Evolutionary conservation across 30 jellyfish, hydroid and myxozoan genomes (phyloP).

Genomic region (Chrysaora quinquecirrha): DNA sequence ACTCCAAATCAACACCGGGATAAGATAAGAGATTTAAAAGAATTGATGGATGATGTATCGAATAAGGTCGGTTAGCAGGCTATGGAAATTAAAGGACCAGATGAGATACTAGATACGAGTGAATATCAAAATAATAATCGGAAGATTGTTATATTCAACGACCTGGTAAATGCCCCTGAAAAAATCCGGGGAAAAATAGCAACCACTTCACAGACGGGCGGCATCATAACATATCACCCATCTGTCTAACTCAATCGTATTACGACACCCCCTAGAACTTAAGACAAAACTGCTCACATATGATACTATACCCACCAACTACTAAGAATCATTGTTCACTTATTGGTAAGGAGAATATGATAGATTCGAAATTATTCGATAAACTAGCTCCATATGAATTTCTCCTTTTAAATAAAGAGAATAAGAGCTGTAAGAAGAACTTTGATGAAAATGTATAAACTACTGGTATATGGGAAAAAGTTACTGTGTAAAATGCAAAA

Average conservation of each 20-base stretch:
- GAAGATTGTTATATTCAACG: slow-evolving; percentile 4
- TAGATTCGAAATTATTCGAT: slow-evolving; percentile 6
- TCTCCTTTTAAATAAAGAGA: slow-evolving; percentile 16
- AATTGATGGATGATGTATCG: slow-evolving; percentile 31
- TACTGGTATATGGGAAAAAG: slow-evolving; percentile 26
- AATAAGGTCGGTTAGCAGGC: slow-evolving; percentile 16
- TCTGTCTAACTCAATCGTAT: slow-evolving; percentile 20
- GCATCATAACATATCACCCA: slow-evolving; percentile 31
- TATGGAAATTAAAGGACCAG: slow-evolving; percentile 12
- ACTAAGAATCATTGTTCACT: slow-evolving; percentile 30
- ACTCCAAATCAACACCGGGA: slow-evolving; percentile 22
- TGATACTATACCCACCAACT: slow-evolving; percentile 52
- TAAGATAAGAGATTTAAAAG: slow-evolving; percentile 5
- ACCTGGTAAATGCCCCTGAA: slow-evolving; percentile 34
- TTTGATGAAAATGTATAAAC: slow-evolving; percentile 38
- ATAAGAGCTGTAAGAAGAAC: slow-evolving; percentile 21
- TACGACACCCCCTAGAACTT: slow-evolving; percentile 27
- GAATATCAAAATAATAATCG: slow-evolving; percentile 23
- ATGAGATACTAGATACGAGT: slow-evolving; percentile 14
- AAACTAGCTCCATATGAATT: slow-evolving; percentile 36
- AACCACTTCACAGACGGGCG: slow-evolving; percentile 39
- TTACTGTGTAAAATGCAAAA: slow-evolving; percentile 44
- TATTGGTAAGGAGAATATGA: slow-evolving; percentile 28
- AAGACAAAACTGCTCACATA: slow-evolving; percentile 31
- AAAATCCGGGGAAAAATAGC: slow-evolving; percentile 18